Conservation (phyloP, 35 echinoderm and acorn worm genomes). For the Heliocidaris erythrogramma region DNA sequence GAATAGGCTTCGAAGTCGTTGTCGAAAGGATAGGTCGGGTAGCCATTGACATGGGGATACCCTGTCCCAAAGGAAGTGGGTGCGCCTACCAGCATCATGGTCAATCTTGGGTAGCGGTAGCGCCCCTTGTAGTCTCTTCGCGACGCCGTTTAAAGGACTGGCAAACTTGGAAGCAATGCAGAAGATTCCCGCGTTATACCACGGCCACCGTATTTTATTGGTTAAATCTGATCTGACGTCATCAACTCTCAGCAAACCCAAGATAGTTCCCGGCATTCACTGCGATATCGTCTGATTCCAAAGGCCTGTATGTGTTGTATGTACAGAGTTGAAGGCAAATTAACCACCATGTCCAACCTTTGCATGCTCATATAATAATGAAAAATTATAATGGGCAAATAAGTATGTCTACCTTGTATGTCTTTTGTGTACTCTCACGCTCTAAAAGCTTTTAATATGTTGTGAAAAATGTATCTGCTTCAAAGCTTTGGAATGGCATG, state of each 20-base stretch:
- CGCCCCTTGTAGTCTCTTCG: background rate
- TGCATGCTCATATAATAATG: background rate
- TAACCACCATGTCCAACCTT: conserved; percentile 3
- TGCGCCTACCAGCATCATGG: conserved; percentile 45
- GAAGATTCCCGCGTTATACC: background rate
- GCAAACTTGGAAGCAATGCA: background rate
- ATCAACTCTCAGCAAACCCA: background rate
- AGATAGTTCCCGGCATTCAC: conserved; percentile 25
- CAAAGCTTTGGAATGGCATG: background rate
- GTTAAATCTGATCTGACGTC: conserved; percentile 3
- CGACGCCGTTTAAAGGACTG: conserved; percentile 23
- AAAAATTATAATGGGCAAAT: background rate
- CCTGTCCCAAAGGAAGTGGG: conserved; percentile 34
- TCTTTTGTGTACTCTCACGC: background rate
- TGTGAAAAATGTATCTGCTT: background rate
- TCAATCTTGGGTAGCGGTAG: conserved; percentile 13
- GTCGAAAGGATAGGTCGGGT: conserved; percentile 24
- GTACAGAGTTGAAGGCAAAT: background rate
- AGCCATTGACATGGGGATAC: conserved; percentile 27
- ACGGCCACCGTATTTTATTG: background rate
- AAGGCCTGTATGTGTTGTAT: conserved; percentile 35
- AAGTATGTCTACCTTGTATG: background rate
- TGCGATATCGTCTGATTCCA: conserved; percentile 23
- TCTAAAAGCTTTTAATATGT: background rate
- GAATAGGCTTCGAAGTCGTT: conserved; percentile 34